Evolutionary conservation across 1,140 invertebrate genomes (phyloP), one percentile per base, ranked within the genome.

Genomic region (Tachypleus tridentatus): DNA sequence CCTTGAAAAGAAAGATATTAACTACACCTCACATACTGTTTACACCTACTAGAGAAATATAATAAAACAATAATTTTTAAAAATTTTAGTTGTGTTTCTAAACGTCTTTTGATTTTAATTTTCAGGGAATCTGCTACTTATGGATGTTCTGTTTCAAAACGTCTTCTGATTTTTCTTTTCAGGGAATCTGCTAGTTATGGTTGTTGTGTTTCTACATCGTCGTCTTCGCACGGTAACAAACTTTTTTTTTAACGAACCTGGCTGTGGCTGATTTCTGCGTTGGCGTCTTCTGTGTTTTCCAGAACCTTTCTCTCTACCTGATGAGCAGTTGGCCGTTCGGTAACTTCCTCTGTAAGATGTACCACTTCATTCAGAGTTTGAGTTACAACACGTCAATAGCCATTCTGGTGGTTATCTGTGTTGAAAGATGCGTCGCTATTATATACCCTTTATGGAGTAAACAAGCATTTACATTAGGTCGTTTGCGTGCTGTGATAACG

Each of bases 191-290:
- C 29, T 89, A 64, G 89, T 92, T 52, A 89, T 92, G 64, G 74
- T 89, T 47, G 88, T 91, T 62, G 87, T 91, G 60, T 85, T 85
- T 4, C 75, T 88, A 29, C 88, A 88, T 57, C 78, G 87, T 61
- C 81, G 86, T 51, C 80, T 91, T 69, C 81, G 87, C 51, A 88
- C 86, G 52, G 87, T 87, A 57, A 91, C 89, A 4, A 91, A 91
- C 72, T 90, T 91, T 75, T 91, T n/a, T 91, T 73, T 74, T 91
- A 65, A 87, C 86, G 4, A 91, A 92, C 74, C 76, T 92, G 58
- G 88, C 88, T 0, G 82, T 89, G 7, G 88, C 89, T 6, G 89
- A 92, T 75, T 82, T 91, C 52, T 88, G 87, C 69, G 89, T 92
- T 1, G 88, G 86, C 9, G 80, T 91, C 53, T 91, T 92, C 74